Conservation (phyloP, 2,113 vertebrate genomes). For the Emydura subglobosa region DNA sequence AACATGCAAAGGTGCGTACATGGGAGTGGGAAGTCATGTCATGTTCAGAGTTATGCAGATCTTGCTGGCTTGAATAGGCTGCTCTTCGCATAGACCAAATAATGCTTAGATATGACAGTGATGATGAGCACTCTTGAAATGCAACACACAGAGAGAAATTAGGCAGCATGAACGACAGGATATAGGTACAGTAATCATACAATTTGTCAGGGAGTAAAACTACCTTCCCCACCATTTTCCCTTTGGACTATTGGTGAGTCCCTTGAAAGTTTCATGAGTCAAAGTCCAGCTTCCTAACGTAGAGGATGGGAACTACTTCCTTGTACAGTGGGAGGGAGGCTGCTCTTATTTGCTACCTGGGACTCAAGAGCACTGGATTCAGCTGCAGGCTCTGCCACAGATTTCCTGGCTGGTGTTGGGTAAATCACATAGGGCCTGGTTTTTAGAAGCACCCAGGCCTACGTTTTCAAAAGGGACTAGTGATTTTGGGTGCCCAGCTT, state of each 20-base stretch:
- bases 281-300: constrained; percentile 32
- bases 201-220: constrained; percentile 2
- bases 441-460: background rate
- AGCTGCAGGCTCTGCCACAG: background rate
- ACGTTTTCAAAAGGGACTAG: background rate
- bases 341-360: background rate
- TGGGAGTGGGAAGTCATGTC: constrained; percentile 29
- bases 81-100: constrained; percentile 45
- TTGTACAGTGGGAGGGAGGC: background rate
- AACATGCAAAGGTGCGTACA: background rate
- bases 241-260: background rate
- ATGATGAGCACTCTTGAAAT: background rate
- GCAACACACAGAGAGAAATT: background rate
- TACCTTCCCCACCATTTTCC: constrained; percentile 16
- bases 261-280: constrained; percentile 31
- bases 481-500: background rate
- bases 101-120: constrained; percentile 4
- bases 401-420: background rate
- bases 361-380: background rate
- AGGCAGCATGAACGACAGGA: background rate
- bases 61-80: background rate
- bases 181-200: constrained; percentile 13
- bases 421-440: accelerated
- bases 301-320: constrained; percentile 22
- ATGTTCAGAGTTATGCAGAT: background rate